phyloP scores from a whole-genome alignment of 2,888 invertebrate genomes.

The Patella caerulea region DNA sequence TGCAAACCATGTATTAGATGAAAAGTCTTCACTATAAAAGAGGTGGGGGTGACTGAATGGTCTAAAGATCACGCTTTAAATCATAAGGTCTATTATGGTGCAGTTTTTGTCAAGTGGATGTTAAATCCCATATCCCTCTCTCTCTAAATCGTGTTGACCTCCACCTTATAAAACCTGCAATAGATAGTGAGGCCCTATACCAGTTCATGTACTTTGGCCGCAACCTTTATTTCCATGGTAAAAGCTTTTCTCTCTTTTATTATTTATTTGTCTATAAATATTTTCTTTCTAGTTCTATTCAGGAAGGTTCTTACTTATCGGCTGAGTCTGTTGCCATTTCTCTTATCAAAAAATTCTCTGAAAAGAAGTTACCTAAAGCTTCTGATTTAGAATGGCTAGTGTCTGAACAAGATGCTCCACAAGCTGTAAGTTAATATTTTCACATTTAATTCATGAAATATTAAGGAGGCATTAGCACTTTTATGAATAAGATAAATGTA shows the following conservation, averaged over 20 bases:
- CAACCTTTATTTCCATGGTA: not conserved
- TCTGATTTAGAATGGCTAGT: conserved; percentile 86
- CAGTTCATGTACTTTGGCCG: not conserved
- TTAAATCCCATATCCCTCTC: too few relatives aligned
- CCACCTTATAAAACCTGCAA: too few relatives aligned
- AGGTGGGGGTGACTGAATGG: too few relatives aligned
- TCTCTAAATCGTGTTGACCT: too few relatives aligned
- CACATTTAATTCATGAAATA: too few relatives aligned
- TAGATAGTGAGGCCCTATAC: not conserved
- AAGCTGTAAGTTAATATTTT: conserved; percentile 72
- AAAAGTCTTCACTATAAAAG: too few relatives aligned
- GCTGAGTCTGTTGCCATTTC: conserved; percentile 86
- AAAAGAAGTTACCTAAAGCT: conserved; percentile 82
- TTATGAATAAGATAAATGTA: too few relatives aligned
- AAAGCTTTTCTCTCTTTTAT: not conserved
- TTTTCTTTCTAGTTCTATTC: conserved; percentile 28
- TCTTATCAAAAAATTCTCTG: conserved; percentile 82
- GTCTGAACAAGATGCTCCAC: conserved; percentile 83
- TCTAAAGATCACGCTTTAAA: too few relatives aligned
- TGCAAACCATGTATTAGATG: too few relatives aligned
- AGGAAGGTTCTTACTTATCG: conserved; percentile 45
- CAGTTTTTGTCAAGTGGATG: too few relatives aligned
- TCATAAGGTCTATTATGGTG: too few relatives aligned
- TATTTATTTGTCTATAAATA: not conserved
- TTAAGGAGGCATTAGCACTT: too few relatives aligned